Evolutionary conservation across 2,888 invertebrate genomes (phyloP), one percentile per base, ranked within the genome.

Genomic region (Subacronicta megacephala): DNA sequence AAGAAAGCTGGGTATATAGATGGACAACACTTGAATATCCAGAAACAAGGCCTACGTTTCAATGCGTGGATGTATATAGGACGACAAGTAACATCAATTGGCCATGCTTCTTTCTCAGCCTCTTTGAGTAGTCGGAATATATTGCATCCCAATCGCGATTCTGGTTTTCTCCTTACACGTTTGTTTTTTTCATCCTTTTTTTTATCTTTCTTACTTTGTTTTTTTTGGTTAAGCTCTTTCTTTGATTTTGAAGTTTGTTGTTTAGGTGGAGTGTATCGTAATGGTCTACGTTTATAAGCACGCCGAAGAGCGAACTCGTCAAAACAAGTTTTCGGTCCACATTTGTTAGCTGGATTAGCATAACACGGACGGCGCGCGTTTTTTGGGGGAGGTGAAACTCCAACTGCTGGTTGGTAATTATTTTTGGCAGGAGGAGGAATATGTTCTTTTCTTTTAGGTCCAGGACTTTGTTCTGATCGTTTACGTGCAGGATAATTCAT

Each of bases 1-100:
- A 80, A 40, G 46, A 81, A 77, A 15, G 47, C 42, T 1, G 81
- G 81, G 55, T 87, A 86, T 3, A 75, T 15, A 5, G 68, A 45
- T 29, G 84, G 84, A 15, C 66, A 82, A 1, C 0, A 7, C 16
- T 42, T 23, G 29, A 50, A 63, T 46, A 71, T 46, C 17, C 60
- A 60, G 29, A 50, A 40, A 46, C 38, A 55, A 33, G 68, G 68
- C 17, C 0, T 56, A 12, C 0, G 20, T 13, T 47, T 71, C 31
- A 64, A 20, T 33, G 53, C 10, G 7, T 35, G 41, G 16, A 64
- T 6, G 16, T 50, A 64, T 36, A 55, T 16, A 46, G 41, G 40
- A 4, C 36, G 6, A 45, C 72, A 71, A 13, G 7, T 4, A 29
- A 51, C 7, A 0, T 41, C 26, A 6, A 0, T 5, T 17, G 68